Base-by-base conservation (phyloP, 2,888 invertebrate genomes). In the Polia nebulosa region DNA sequence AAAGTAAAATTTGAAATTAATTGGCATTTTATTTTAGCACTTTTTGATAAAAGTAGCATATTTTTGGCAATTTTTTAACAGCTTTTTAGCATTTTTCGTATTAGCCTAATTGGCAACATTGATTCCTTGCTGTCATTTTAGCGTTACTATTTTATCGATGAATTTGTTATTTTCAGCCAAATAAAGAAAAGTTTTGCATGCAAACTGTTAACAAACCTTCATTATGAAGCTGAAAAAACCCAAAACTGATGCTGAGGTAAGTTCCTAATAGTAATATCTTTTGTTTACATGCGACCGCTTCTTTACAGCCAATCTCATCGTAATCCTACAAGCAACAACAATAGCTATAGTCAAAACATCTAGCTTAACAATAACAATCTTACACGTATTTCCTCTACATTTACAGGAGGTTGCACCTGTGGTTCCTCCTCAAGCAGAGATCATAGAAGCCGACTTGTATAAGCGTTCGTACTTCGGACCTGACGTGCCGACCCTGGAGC, bases 401-500 rank as follows among this genome's bases (percentile, higher is more conserved):
- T 56, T 71, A 39, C 32, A 91, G 91, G 90, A 91, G 70, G 85
- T 87, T 6, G 86, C 93, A 11, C 53, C 74, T 36, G 72, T 72
- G 29, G 53, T 71, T 15, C 76, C 76, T 67, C 94, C 95, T 49
- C 94, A 94, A 83, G 94, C 95, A 0, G 95, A 95, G 83, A 94
- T 95, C 22, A 95, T 95, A 32, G 95, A 95, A 78, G 95, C 95
- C 9, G 95, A 95, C 76, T 86, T 95, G 44, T 95, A 95, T 81
- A 95, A 95, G 76, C 91, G 95, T 7, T 90, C 94, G 1, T 96
- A 96, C 80, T 96, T 94, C 60, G 96, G 96, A 6, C 96, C 96
- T n/a, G 96, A 95, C 82, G 92, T 95, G 3, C 96, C 95, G 0
- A 96, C 96, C 0, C 90, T 97, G 56, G 96, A 97, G 69, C 94